These are phyloP conservation scores for Trogon surrucura DNA, from an alignment of 2,113 vertebrate genomes.

Conservation along the genomic window DNA sequence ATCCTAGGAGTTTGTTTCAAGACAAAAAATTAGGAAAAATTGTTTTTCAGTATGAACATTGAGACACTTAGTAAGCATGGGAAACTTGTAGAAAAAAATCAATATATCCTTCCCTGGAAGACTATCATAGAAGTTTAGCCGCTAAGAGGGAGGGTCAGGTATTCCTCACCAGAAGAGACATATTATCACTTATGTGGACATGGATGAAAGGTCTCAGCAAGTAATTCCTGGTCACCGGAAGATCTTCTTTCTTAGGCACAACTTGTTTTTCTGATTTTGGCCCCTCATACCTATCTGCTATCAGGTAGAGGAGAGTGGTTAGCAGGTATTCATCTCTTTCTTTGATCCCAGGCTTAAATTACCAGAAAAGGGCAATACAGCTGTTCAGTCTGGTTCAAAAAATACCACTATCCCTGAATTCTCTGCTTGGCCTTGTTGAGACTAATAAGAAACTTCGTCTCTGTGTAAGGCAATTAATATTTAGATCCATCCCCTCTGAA, in stretches of 20 bases:
- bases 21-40: neutral
- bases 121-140: neutral
- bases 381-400: neutral
- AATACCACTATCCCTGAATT: neutral
- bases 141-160: neutral
- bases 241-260: neutral
- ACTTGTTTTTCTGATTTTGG: neutral
- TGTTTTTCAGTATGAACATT: neutral
- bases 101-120: neutral
- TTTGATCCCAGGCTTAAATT: neutral
- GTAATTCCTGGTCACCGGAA: neutral
- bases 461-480: neutral
- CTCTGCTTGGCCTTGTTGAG: neutral
- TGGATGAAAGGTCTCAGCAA: accelerated
- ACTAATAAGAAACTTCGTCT: neutral
- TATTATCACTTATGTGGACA: neutral
- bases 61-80: neutral
- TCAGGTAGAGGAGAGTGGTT: neutral
- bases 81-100: neutral
- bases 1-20: neutral
- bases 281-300: neutral
- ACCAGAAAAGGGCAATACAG: neutral
- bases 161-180: neutral
- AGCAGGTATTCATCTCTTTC: neutral
- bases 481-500: neutral